Conservation (phyloP, 2,797 vertebrate species). For the Chaenodraco wilsoni region DNA sequence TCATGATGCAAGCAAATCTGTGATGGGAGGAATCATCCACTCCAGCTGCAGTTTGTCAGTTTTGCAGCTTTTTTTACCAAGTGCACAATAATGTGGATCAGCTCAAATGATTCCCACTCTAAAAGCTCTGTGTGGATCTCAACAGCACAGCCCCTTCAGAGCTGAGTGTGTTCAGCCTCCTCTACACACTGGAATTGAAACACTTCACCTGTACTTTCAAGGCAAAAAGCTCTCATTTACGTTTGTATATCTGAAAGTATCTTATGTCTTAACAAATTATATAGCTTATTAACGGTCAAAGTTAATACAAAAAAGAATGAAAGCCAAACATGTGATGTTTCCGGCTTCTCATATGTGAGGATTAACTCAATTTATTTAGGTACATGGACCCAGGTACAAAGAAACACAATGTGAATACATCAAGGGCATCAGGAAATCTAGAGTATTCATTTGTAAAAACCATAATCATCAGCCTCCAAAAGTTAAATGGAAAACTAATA, state of each 20-base stretch:
- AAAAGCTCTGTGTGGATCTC: neutral
- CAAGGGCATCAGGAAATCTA: too few relatives aligned
- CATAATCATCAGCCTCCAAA: too few relatives aligned
- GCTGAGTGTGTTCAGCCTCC: neutral
- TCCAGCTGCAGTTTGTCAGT: neutral
- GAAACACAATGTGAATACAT: neutral
- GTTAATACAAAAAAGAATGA: neutral
- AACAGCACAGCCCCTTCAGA: constrained; percentile 3
- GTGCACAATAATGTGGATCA: constrained; percentile 10
- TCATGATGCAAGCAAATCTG: neutral
- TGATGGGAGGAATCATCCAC: neutral
- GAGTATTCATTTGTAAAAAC: too few relatives aligned
- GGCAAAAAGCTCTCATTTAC: neutral
- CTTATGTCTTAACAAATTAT: neutral
- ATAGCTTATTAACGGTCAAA: neutral
- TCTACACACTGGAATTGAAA: too few relatives aligned
- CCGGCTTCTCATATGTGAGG: neutral
- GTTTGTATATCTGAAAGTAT: too few relatives aligned
- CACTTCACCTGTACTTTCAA: neutral
- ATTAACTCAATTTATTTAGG: neutral
- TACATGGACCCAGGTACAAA: neutral
- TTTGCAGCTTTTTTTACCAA: constrained; percentile 2
- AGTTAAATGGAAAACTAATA: too few relatives aligned
- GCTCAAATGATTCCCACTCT: neutral
- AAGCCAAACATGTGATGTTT: neutral